Evolutionary conservation across 64 coral and sea anemone genomes (phyloP), one percentile per base, ranked within the genome.

Genomic region (Exaiptasia diaphana): DNA sequence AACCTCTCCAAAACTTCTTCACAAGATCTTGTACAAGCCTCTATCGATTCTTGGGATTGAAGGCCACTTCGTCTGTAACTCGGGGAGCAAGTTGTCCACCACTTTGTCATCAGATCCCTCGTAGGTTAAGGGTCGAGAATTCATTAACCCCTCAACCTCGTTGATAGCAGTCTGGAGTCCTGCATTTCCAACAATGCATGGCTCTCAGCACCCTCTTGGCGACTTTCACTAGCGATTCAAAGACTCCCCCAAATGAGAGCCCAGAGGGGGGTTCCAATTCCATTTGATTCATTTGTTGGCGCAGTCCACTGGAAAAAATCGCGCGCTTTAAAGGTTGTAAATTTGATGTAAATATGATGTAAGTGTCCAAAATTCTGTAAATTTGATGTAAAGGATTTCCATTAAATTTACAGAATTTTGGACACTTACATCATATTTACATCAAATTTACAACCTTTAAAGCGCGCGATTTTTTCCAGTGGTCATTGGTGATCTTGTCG

Each of bases 221-320:
- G 26, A 69, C 39, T 41, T 87, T 87, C 12, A 87, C 36, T 42
- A 78, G 40, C 4, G 73, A 48, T 50, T 87, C 84, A 4, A 68
- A 87, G 24, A 67, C 72, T 20, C 83, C 83, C 11, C 31, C 33
- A 24, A 87, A 65, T 14, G 62, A 37, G 1, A 58, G 61, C 28
- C 44, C 73, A 4, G 31, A 11, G 6, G 74, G 73, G 84, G 61
- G 27, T 87, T 78, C 41, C 32, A 87, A 24, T 49, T 76, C 84
- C 72, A 87, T 15, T 55, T 65, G 13, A 87, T 56, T 11, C 72
- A 12, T 18, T 67, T 26, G 32, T 49, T 39, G 23, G 53, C 31
- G 11, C 4, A 1, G 12, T 83, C 36, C 23, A 53, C 50, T 10
- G 17, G 20, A n/a, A n/a, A n/a, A n/a, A n/a, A n/a, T n/a, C n/a